Evolutionary conservation across 2,113 vertebrate genomes (phyloP).

Genomic region (Zootoca vivipara): DNA sequence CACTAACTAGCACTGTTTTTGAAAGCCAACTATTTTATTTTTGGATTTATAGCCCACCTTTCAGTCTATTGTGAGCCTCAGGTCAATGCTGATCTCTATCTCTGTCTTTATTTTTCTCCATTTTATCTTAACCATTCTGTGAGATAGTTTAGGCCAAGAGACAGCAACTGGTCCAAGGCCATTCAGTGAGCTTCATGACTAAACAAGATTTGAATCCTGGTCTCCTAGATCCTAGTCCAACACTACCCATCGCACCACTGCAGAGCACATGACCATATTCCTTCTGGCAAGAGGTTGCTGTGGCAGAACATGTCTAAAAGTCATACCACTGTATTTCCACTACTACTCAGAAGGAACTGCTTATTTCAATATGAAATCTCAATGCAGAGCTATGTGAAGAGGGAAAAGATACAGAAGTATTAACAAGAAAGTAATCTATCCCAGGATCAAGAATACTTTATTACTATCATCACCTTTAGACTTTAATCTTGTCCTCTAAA

Average conservation of each 20-base stretch:
- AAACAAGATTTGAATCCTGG: too few relatives aligned
- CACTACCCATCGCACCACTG: too few relatives aligned
- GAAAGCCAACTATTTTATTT: neutral
- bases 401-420: neutral
- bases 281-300: neutral
- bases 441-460: neutral
- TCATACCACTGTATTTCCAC: neutral
- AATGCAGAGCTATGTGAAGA: neutral
- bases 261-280: neutral
- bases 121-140: too few relatives aligned
- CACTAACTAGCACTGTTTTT: neutral
- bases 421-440: neutral
- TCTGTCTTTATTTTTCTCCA: neutral
- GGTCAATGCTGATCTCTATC: slow-evolving; percentile 1
- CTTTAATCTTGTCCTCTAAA: slow-evolving; percentile 45
- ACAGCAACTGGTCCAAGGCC: too few relatives aligned
- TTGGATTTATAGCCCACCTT: neutral
- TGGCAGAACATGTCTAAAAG: neutral
- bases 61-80: neutral
- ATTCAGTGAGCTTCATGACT: too few relatives aligned
- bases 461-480: slow-evolving; percentile 27
- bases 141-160: too few relatives aligned
- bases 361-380: neutral
- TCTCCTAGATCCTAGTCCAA: too few relatives aligned
- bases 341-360: accelerated